These are phyloP conservation scores for Leptoclinus maculatus DNA, from an alignment of 2,797 vertebrate species.

Conservation along the genomic window DNA sequence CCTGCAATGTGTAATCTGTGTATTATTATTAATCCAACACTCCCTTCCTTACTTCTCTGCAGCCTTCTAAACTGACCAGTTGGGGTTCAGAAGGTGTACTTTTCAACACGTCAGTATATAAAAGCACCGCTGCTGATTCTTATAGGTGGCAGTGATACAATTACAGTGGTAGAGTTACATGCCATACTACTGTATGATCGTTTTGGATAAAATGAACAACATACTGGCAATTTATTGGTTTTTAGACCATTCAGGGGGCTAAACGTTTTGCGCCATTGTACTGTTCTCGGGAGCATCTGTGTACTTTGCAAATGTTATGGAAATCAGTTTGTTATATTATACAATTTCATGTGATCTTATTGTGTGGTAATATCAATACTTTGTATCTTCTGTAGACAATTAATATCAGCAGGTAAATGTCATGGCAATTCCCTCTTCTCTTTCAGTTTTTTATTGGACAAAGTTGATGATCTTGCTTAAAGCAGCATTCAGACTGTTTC, in stretches of 20 bases:
- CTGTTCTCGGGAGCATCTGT: background rate
- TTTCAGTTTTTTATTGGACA: background rate
- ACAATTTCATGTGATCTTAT: background rate
- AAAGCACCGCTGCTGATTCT: background rate
- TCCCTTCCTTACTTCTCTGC: background rate
- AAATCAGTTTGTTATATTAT: constrained; percentile 11
- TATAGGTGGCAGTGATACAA: background rate
- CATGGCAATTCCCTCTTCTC: background rate
- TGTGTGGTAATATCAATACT: background rate
- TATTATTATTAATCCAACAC: constrained; percentile 5
- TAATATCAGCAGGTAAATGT: background rate
- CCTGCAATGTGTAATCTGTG: constrained; percentile 11
- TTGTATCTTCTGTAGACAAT: background rate
- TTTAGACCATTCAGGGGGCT: background rate
- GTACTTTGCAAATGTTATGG: background rate
- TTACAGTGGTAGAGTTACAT: background rate
- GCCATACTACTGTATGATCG: background rate
- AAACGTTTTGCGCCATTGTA: background rate
- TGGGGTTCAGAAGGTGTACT: background rate
- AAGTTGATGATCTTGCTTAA: background rate
- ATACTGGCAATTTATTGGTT: background rate
- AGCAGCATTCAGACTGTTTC: background rate
- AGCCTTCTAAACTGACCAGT: background rate
- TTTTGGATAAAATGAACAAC: background rate
- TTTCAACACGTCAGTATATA: background rate